Evolutionary conservation across 2,797 vertebrate species (phyloP).

Genomic region (Chelonia mydas): DNA sequence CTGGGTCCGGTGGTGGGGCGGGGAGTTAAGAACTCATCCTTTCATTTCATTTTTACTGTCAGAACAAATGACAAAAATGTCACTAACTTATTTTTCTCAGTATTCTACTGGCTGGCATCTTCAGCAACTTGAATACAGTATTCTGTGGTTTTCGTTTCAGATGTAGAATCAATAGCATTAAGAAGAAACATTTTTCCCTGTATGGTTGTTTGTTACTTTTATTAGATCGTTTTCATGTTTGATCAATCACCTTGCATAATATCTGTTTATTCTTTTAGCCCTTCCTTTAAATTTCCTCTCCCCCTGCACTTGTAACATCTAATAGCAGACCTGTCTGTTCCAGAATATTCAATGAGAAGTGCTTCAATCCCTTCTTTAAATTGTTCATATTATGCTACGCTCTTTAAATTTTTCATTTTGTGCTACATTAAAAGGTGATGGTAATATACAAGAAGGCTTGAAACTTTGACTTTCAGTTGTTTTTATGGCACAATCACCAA

Average conservation of each 20-base stretch:
- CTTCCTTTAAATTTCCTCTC: neutral
- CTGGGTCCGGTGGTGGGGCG: too few species aligned
- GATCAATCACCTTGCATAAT: neutral
- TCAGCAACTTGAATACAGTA: neutral
- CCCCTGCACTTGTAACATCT: neutral
- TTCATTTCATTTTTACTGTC: neutral
- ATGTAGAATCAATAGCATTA: neutral
- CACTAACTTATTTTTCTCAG: fast-evolving
- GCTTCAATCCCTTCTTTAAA: neutral
- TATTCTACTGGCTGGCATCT: neutral
- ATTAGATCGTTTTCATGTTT: neutral
- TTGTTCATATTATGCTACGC: neutral
- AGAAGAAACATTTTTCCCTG: neutral
- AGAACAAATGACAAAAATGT: neutral
- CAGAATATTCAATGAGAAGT: neutral
- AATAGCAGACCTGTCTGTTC: neutral
- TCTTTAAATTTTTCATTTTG: neutral
- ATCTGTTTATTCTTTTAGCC: neutral
- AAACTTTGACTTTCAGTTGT: neutral
- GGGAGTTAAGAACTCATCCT: fast-evolving
- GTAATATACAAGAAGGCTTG: neutral
- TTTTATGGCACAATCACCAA: neutral
- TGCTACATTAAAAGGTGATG: neutral
- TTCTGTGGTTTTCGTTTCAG: neutral
- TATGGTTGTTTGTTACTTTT: neutral